Conservation (phyloP, 1,140 invertebrate species). For the Drosophila navojoa region DNA sequence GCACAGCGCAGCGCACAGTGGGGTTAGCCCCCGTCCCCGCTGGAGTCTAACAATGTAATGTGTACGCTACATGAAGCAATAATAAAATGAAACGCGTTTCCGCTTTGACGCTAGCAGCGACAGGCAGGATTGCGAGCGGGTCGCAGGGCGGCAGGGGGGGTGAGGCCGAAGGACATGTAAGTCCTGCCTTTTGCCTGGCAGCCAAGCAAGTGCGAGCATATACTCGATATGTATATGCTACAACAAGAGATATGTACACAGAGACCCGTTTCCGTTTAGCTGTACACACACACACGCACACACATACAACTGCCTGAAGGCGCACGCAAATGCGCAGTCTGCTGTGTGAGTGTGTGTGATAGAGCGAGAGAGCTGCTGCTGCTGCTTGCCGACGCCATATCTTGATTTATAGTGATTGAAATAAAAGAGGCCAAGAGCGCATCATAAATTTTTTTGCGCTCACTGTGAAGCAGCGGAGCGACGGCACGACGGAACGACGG, state of each 20-base stretch:
- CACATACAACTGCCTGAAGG: conserved; percentile 33
- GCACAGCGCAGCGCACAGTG: conserved; percentile 7
- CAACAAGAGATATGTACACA: conserved; percentile 62
- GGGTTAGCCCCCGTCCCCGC: not conserved
- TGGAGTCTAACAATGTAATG: conserved; percentile 73
- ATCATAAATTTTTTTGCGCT: conserved; percentile 80
- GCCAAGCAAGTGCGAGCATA: conserved; percentile 36
- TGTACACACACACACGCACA: conserved; percentile 29
- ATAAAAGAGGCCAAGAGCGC: conserved; percentile 82
- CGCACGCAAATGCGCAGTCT: conserved; percentile 74
- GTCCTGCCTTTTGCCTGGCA: conserved; percentile 42
- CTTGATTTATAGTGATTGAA: conserved; percentile 83
- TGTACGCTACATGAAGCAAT: conserved; percentile 81
- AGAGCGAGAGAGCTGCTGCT: conserved; percentile 7
- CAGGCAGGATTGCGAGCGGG: not conserved
- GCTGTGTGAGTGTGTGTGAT: conserved; percentile 18
- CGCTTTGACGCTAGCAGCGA: conserved; percentile 54
- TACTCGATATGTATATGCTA: conserved; percentile 45
- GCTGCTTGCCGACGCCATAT: conserved; percentile 65
- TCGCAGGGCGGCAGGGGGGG: not conserved
- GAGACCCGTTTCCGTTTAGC: conserved; percentile 65
- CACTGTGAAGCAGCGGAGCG: conserved; percentile 19
- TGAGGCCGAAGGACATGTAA: conserved; percentile 48
- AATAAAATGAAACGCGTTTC: conserved; percentile 82
- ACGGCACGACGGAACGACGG: conserved; percentile 26